A percentile compares a stretch with the other conserved stretches of the same genome.
These are phyloP conservation scores for Ephydatia muelleri DNA, from an alignment of 37 sponge, comb jelly and placozoan species.

Conservation along the genomic window DNA sequence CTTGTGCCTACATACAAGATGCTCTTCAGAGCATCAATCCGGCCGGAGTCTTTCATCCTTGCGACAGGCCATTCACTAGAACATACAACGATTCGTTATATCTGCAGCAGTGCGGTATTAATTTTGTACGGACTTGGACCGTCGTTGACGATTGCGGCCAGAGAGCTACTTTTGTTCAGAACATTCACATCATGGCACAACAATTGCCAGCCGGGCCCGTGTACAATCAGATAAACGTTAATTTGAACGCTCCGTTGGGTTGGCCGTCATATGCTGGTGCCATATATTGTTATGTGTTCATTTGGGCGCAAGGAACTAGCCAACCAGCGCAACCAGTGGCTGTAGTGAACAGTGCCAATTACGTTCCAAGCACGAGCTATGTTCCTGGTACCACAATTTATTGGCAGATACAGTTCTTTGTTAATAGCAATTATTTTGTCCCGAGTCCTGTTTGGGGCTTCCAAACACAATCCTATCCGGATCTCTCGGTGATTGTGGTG, in stretches of 20 bases:
- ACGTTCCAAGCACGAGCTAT: constrained; percentile 2
- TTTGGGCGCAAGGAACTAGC: constrained; percentile 26
- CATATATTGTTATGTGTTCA: constrained; percentile 16
- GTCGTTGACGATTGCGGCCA: constrained; percentile 29
- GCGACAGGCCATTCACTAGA: constrained; percentile 11
- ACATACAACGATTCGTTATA: constrained; percentile 12
- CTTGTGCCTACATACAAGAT: constrained; percentile 31
- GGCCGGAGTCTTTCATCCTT: constrained; percentile 22
- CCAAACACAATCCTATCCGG: constrained; percentile 19
- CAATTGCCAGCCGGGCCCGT: constrained; percentile 25
- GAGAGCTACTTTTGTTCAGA: constrained; percentile 12
- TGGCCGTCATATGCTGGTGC: constrained; percentile 49
- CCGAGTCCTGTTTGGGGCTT: constrained; percentile 44
- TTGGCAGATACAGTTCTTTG: constrained; percentile 25
- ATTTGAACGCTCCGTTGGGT: constrained; percentile 3
- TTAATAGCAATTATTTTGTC: not conserved
- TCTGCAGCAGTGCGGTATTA: constrained; percentile 25
- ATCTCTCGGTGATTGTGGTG: constrained; percentile 10
- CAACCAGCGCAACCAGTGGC: constrained; percentile 11
- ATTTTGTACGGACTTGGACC: constrained; percentile 26
- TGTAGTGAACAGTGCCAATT: not conserved
- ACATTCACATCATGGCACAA: constrained; percentile 21
- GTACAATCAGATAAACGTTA: constrained; percentile 14
- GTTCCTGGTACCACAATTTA: constrained; percentile 12
- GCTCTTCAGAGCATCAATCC: not conserved